Evolutionary conservation across 2,888 invertebrate genomes (phyloP).

Genomic region (Agelastica alni): DNA sequence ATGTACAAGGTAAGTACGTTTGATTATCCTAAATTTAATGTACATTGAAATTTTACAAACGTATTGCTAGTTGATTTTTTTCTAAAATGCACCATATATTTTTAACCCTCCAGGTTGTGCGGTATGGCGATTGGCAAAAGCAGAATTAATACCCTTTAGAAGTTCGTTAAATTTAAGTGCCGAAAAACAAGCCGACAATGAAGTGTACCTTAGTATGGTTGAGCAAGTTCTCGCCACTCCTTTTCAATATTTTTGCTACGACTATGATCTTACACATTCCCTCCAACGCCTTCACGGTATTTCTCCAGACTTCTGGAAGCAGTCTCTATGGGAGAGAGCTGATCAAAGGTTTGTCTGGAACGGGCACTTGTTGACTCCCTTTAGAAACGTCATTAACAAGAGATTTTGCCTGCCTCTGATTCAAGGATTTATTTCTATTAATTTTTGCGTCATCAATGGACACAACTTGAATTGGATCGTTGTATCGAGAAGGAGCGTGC

Average conservation of each 20-base stretch:
- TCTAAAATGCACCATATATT: too few species aligned
- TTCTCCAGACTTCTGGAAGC: constrained; percentile 80
- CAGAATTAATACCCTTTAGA: constrained; percentile 86
- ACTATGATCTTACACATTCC: constrained; percentile 91
- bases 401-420: constrained; percentile 87
- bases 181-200: constrained; percentile 82
- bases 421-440: constrained; percentile 87
- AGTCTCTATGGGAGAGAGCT: constrained; percentile 76
- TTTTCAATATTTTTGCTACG: constrained; percentile 91
- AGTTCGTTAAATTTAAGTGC: constrained; percentile 83
- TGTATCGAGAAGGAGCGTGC: constrained; percentile 84
- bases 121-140: constrained; percentile 77
- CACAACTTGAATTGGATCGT: constrained; percentile 84
- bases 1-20: too few species aligned
- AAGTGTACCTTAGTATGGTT: constrained; percentile 82
- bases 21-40: too few species aligned
- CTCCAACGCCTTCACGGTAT: constrained; percentile 86
- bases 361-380: constrained; percentile 74
- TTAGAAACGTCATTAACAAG: constrained; percentile 74
- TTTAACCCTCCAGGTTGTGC: constrained; percentile 64
- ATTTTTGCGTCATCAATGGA: constrained; percentile 78
- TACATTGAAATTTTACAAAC: too few species aligned
- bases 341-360: constrained; percentile 96
- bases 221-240: constrained; percentile 81
- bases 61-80: too few species aligned